Percentiles rank a stretch among this genome's conserved stretches.
Evolutionary conservation across 2,888 invertebrate genomes (phyloP).

Genomic region (Cerastis leucographa): DNA sequence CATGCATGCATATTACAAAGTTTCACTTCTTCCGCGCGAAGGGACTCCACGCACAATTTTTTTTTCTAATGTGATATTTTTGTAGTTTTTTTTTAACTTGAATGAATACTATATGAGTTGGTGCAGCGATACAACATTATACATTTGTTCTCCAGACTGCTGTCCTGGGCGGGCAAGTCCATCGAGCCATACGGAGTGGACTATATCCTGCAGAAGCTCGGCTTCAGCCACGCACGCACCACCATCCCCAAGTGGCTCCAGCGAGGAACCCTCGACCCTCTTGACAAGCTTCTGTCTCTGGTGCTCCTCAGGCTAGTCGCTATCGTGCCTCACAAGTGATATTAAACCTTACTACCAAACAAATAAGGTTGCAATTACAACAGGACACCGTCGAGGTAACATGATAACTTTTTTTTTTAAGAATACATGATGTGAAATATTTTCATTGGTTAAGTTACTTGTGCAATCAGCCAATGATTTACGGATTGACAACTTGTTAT

Average conservation of each 20-base stretch:
- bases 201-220: conserved; percentile 99
- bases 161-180: conserved; percentile 98
- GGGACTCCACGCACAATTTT: no score
- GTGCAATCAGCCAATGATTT: conserved; percentile 15
- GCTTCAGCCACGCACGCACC: conserved; percentile 98
- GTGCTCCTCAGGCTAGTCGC: conserved; percentile 93
- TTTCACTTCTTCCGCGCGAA: no score
- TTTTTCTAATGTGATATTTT: not conserved
- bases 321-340: conserved; percentile 88
- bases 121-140: not conserved
- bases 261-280: conserved; percentile 98
- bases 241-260: conserved; percentile 99
- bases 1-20: no score
- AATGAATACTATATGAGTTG: not conserved
- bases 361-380: conserved; percentile 34
- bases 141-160: conserved; percentile 84
- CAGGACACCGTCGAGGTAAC: conserved; percentile 24
- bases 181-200: conserved; percentile 99
- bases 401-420: conserved; percentile 33
- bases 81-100: not conserved
- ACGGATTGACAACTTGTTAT: conserved; percentile 42
- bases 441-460: conserved; percentile 8
- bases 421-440: conserved; percentile 4
- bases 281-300: conserved; percentile 97
- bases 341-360: conserved; percentile 22